Evolutionary conservation across 2,797 vertebrate species (phyloP), one percentile per base, ranked within the genome.

Genomic region (Simalia tracyae): DNA sequence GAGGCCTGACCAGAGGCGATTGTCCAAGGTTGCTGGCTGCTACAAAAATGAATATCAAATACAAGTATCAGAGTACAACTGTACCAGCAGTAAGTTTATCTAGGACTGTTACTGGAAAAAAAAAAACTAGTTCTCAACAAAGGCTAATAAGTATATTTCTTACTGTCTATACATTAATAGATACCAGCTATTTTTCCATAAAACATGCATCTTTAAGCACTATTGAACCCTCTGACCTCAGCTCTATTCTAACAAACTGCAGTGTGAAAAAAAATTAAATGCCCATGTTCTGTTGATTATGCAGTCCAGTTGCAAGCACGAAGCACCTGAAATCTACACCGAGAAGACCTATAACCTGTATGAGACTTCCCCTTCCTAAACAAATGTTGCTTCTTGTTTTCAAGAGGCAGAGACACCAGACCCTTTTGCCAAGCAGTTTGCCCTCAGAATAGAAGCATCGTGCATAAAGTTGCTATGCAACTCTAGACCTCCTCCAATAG

Each of bases 11-110:
- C 98, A 96, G 98, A 98, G 98, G 98, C 98, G 17, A 84, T 26
- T 95, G 97, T 97, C 97, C 97, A 97, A 96, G 92, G 95, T 93
- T 95, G 95, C 97, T 96, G 97, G 97, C 96, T 97, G 97, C 97
- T 98, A 97, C 97, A 97, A 98, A 97, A 97, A 97, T 97, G 97
- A 98, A 93, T 96, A 98, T 97, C 97, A 98, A 97, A 98, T 96
- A 97, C 96, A 97, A 96, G 97, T 97, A 97, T 97, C 97, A 97
- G 98, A 98, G 98, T 98, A 99, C 98, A 97, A 99, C 99, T 99
- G 99, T 98, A 98, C 99, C 99, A 99, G 99, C 99, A 99, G 99
- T 99, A 98, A 98, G 98, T 98, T 98, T 98, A 98, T 98, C 98
- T 98, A 98, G 97, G 97, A 97, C 98, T 97, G 98, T 98, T 98